Conservation (phyloP, 1,140 invertebrate species). For the Drosophila sp. region DNA sequence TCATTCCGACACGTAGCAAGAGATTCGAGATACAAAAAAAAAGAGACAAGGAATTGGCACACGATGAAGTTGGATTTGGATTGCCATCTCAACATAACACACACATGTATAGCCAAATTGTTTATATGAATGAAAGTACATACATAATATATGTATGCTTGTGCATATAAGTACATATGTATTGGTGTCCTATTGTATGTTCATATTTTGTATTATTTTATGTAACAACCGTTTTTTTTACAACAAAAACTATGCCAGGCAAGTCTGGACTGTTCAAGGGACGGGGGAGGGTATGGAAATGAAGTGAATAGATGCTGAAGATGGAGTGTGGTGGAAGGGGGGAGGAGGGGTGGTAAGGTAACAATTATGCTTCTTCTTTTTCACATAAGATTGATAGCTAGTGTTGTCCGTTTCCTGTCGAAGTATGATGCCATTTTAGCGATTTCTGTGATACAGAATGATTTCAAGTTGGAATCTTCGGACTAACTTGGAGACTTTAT, state of each 20-base stretch:
- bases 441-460: neutral
- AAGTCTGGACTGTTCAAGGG: neutral
- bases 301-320: too few species aligned
- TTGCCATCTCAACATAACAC: conserved; percentile 8
- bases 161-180: neutral
- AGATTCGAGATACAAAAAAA: conserved; percentile 3
- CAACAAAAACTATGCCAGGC: neutral
- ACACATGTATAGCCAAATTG: conserved; percentile 1
- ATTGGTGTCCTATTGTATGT: neutral
- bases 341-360: neutral
- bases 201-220: conserved; percentile 10
- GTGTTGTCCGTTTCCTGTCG: neutral
- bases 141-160: neutral
- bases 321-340: neutral
- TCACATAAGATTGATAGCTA: neutral
- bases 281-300: neutral
- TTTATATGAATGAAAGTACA: conserved; percentile 8
- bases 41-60: conserved; percentile 26
- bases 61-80: conserved; percentile 26
- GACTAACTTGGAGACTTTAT: too few species aligned
- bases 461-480: too few species aligned
- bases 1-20: conserved; percentile 11
- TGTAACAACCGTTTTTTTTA: neutral
- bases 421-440: neutral
- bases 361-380: neutral